phyloP scores from a whole-genome alignment of 2,888 invertebrate genomes.

The Euplagia quadripunctaria region DNA sequence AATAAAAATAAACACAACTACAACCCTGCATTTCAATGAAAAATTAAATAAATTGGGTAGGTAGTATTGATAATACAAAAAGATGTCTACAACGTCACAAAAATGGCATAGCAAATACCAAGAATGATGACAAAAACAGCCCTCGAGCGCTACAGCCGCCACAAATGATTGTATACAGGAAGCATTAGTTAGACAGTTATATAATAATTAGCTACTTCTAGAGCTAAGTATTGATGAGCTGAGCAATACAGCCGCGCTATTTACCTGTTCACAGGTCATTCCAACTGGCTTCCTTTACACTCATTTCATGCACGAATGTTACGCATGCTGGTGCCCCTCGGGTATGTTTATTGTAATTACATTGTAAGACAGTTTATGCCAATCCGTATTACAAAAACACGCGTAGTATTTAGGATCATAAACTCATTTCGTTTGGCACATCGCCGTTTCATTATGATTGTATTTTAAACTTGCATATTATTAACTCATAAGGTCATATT shows the following conservation, averaged over 20 bases:
- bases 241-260: not conserved
- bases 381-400: not conserved
- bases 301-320: not conserved
- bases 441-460: not conserved
- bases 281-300: not conserved
- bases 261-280: not conserved
- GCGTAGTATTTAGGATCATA: not conserved
- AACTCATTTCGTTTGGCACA: not conserved
- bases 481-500: not conserved
- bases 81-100: not conserved
- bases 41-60: too few species aligned
- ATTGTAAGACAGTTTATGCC: not conserved
- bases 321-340: not conserved
- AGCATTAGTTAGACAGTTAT: not conserved
- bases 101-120: not conserved
- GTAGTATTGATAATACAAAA: not conserved
- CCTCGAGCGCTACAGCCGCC: not conserved
- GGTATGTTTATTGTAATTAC: not conserved
- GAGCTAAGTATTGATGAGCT: not conserved
- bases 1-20: not conserved
- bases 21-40: too few species aligned
- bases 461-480: not conserved
- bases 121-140: not conserved
- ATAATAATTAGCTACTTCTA: not conserved
- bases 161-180: not conserved